phyloP scores from a whole-genome alignment of 2,888 invertebrate genomes.

The Parnassius glacialis region DNA sequence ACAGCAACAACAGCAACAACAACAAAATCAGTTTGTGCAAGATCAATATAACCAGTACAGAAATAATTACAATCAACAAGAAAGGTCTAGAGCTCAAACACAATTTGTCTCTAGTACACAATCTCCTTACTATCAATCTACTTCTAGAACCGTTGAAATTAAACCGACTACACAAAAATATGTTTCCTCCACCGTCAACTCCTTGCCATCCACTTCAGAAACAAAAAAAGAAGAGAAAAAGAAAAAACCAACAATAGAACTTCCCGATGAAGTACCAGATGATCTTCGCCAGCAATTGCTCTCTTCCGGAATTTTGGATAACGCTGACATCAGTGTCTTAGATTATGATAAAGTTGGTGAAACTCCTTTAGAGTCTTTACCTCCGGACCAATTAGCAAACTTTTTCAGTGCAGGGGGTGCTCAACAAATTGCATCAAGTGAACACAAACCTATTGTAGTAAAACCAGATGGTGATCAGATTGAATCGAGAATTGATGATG shows the following conservation, averaged over 20 bases:
- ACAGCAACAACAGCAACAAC: slow-evolving; percentile 43
- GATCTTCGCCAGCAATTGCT: slow-evolving; percentile 90
- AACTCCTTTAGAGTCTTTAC: slow-evolving; percentile 89
- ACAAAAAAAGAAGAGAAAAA: slow-evolving; percentile 78
- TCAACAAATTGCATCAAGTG: slow-evolving; percentile 86
- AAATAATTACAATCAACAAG: slow-evolving; percentile 52
- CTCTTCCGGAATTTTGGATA: slow-evolving; percentile 91
- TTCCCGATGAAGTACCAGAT: slow-evolving; percentile 94
- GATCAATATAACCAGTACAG: slow-evolving; percentile 41
- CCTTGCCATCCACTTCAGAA: slow-evolving; percentile 66
- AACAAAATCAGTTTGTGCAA: slow-evolving; percentile 40
- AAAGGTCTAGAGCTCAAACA: slow-evolving; percentile 59
- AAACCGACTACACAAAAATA: slow-evolving; percentile 77
- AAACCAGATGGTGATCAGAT: slow-evolving; percentile 83
- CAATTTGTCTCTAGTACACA: slow-evolving; percentile 56
- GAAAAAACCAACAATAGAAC: slow-evolving; percentile 75
- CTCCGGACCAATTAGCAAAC: slow-evolving; percentile 92
- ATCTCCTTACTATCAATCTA: slow-evolving; percentile 65
- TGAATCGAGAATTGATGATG: slow-evolving; percentile 70
- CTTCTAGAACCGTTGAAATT: slow-evolving; percentile 70
- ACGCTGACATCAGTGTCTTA: slow-evolving; percentile 92
- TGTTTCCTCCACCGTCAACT: slow-evolving; percentile 70
- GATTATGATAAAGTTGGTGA: slow-evolving; percentile 95
- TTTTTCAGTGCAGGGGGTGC: slow-evolving; percentile 92
- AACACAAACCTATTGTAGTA: slow-evolving; percentile 84